These are phyloP conservation scores for Hyperopisus bebe DNA, from an alignment of 2,113 vertebrate genomes.

Conservation along the genomic window DNA sequence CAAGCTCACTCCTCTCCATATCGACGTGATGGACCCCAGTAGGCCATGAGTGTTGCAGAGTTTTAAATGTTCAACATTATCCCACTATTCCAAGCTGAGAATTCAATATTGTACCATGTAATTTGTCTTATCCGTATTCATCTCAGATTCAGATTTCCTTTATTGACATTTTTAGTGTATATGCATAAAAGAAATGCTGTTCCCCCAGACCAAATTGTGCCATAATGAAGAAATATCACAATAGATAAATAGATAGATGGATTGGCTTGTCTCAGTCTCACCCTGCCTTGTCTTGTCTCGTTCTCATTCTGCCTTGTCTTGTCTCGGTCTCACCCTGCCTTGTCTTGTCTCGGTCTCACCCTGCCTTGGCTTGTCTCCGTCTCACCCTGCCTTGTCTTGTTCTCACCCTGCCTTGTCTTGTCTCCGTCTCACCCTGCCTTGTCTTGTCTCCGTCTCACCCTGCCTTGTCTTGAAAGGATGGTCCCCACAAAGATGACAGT, in stretches of 20 bases:
- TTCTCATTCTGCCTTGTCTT: too few species aligned
- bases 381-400: too few species aligned
- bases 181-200: not conserved
- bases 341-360: too few species aligned
- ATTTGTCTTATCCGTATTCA: not conserved
- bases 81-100: not conserved
- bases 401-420: too few species aligned
- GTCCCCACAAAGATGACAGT: too few species aligned
- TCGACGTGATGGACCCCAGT: not conserved
- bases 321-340: too few species aligned
- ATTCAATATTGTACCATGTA: not conserved
- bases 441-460: too few species aligned
- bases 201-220: not conserved
- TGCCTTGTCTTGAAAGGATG: too few species aligned
- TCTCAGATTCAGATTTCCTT: not conserved
- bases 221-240: not conserved
- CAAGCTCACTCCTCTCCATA: not conserved
- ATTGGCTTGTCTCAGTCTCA: too few species aligned
- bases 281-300: too few species aligned
- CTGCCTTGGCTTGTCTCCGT: too few species aligned
- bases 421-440: too few species aligned
- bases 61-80: not conserved
- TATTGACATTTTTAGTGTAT: not conserved
- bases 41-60: not conserved
- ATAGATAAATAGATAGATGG: not conserved